Conservation (phyloP, 2,888 invertebrate species). For the Pemphredon lugubris region DNA sequence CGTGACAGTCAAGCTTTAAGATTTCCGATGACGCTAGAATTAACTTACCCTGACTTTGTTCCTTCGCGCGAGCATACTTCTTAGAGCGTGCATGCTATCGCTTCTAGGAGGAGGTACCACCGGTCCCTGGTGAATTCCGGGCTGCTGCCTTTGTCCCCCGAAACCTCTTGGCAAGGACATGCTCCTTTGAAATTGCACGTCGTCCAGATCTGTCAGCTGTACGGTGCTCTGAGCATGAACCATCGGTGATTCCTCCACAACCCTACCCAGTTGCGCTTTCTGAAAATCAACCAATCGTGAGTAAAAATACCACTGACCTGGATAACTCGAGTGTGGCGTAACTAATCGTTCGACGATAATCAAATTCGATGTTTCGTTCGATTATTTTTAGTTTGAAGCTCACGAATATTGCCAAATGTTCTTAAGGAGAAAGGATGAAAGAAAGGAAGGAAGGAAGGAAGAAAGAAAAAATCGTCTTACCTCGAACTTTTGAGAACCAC, state of each 20-base stretch:
- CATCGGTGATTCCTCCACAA: conserved; percentile 72
- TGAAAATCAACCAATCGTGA: conserved; percentile 35
- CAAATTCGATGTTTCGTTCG: too few relatives aligned
- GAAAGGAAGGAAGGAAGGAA: too few relatives aligned
- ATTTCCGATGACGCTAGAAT: neutral
- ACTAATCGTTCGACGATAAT: too few relatives aligned
- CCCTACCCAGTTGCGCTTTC: conserved; percentile 73
- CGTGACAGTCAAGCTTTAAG: too few relatives aligned
- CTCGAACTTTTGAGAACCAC: conserved; percentile 73
- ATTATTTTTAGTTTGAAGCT: neutral
- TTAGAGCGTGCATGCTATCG: conserved; percentile 80
- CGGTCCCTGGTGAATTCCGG: conserved; percentile 70
- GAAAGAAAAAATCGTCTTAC: conserved; percentile 36
- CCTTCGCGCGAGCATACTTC: conserved; percentile 78
- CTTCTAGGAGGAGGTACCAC: conserved; percentile 79
- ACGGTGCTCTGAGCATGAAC: conserved; percentile 74
- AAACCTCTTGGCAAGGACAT: conserved; percentile 81
- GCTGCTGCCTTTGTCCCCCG: conserved; percentile 74
- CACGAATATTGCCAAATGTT: conserved; percentile 2
- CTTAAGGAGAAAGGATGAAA: too few relatives aligned
- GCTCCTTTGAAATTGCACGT: conserved; percentile 79
- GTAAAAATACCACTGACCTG: too few relatives aligned
- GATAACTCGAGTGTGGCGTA: too few relatives aligned
- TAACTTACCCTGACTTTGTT: conserved; percentile 76
- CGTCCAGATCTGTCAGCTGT: conserved; percentile 73